Evolutionary conservation across 2,797 vertebrate genomes (phyloP).

Genomic region (Clamator glandarius): DNA sequence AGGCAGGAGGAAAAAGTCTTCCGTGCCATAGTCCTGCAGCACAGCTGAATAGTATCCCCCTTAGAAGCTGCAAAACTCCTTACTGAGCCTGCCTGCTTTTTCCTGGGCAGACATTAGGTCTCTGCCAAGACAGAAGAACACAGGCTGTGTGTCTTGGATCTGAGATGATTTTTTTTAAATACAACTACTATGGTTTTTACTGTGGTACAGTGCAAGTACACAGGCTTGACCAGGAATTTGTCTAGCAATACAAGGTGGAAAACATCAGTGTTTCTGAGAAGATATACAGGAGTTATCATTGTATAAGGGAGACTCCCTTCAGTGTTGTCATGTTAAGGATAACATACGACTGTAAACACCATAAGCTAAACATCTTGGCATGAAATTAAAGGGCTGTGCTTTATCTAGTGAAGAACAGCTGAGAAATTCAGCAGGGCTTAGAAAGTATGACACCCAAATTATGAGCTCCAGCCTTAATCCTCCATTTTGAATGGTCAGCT

Average conservation of each 20-base stretch:
- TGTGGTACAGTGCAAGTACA: background rate
- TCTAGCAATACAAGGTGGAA: conserved; percentile 50
- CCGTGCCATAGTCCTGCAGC: background rate
- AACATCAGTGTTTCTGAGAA: conserved; percentile 33
- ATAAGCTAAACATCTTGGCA: conserved; percentile 9
- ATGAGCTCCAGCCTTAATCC: conserved; percentile 34
- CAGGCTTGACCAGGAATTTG: background rate
- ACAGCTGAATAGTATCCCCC: background rate
- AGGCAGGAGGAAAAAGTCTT: background rate
- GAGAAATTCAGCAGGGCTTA: conserved; percentile 47
- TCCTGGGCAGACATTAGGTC: background rate
- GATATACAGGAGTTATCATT: conserved; percentile 45
- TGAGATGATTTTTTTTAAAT: background rate
- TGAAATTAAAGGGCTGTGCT: conserved; percentile 28
- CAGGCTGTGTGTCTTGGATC: background rate
- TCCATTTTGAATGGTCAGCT: conserved; percentile 31
- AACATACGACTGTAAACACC: conserved; percentile 50
- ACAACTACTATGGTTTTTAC: background rate
- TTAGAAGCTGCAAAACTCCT: background rate
- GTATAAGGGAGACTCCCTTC: conserved; percentile 18
- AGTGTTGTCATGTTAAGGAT: conserved; percentile 49
- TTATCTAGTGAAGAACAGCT: conserved; percentile 52
- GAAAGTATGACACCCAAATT: conserved; percentile 34
- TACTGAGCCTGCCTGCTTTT: background rate
- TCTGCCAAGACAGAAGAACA: background rate